Evolutionary conservation across 2,888 invertebrate genomes (phyloP).

Genomic region (Xanthorhoe spadicearia): DNA sequence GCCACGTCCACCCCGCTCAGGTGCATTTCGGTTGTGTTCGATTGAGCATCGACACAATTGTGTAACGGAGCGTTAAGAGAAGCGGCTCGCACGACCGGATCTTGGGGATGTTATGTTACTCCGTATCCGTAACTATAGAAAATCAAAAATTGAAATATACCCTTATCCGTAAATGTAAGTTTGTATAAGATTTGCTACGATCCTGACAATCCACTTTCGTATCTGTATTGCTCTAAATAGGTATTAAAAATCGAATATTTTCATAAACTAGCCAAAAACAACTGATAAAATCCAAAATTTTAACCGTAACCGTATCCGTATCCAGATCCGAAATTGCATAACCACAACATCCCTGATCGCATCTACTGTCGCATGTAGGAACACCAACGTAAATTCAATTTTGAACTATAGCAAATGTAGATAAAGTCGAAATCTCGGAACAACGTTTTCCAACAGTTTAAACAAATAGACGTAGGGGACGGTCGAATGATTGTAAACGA

Average conservation of each 20-base stretch:
- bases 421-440: constrained; percentile 17
- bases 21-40: constrained; percentile 41
- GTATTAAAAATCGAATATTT: no score
- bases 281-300: no score
- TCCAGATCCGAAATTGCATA: no score
- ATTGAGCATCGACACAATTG: constrained; percentile 50
- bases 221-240: no score
- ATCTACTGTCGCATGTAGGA: constrained; percentile 48
- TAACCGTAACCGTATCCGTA: no score
- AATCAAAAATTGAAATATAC: no score
- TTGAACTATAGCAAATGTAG: constrained; percentile 4
- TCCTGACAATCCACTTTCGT: no score
- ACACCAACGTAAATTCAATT: constrained; percentile 12
- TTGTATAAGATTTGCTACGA: no score
- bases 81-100: constrained; percentile 49
- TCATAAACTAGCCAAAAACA: no score
- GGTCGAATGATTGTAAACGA: constrained; percentile 8
- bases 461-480: constrained; percentile 16
- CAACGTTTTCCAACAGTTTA: constrained; percentile 5
- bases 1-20: constrained; percentile 22
- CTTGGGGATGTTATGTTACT: no score
- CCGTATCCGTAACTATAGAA: no score
- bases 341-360: constrained; percentile 26
- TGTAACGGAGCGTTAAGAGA: constrained; percentile 67
- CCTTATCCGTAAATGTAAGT: no score